Evolutionary conservation across 1,140 invertebrate genomes (phyloP), one percentile per base, ranked within the genome.

Genomic region (Drosophila arawakana): DNA sequence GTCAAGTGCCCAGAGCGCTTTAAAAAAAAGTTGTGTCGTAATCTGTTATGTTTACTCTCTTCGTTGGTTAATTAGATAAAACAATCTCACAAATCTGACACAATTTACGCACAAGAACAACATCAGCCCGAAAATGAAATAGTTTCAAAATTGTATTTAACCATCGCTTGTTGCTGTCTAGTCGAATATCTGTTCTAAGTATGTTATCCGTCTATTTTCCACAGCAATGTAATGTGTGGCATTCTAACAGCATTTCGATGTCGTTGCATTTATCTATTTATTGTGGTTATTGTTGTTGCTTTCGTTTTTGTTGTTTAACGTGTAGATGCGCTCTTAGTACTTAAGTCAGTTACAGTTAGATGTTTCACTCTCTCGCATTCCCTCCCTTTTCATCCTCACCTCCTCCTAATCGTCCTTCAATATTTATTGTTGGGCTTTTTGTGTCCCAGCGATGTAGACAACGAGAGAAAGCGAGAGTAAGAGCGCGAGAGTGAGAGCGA

Each of bases 331-430:
- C 65, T 68, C 65, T 59, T 58, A 55, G 41, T 55, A 49, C 39
- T 44, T 13, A 78, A 72, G 35, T 71, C 59, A 46, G 11, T 52
- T 63, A 69, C 25, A 30, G 54, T 57, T 62, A 41, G 44, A 25
- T 11, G 11, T 63, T 52, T 47, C 11, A 34, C 39, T 58, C 44
- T 47, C 21, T 55, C 7, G 9, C 34, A 9, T 30, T 49, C 43
- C 7, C 50, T 63, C 11, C 3, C 13, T 75, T 2, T 43, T 61
- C 11, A 13, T 30, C 18, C 58, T 35, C 30, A 21, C 52, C 3
- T 41, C 44, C 50, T 43, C 41, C 77, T 84, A 76, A 67, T 59
- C 41, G 63, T 43, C 67, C 49, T 80, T 65, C 34, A 76, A 80
- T 83, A 80, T 73, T 69, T 77, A 76, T 65, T 39, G 60, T 54